phyloP scores from a whole-genome alignment of 2,113 vertebrate genomes.

The Sula dactylatra region DNA sequence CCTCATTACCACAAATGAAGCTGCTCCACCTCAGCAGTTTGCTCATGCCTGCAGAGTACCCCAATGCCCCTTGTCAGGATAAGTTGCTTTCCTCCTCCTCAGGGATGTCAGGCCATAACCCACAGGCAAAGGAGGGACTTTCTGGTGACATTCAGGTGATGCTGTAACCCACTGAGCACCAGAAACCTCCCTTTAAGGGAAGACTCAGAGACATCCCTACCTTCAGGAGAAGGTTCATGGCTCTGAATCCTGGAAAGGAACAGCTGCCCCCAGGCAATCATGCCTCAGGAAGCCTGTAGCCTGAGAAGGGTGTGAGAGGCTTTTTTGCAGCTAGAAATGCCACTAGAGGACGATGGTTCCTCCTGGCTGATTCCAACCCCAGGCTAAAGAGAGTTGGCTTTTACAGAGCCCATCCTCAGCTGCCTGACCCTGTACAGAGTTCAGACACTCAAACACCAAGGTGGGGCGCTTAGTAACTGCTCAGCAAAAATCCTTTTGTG shows the following conservation, averaged over 20 bases:
- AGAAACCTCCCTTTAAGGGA: neutral
- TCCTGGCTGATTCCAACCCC: neutral
- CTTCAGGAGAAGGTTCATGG: neutral
- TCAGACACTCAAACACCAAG: neutral
- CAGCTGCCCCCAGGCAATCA: neutral
- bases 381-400: neutral
- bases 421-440: neutral
- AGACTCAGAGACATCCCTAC: neutral
- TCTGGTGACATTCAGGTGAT: neutral
- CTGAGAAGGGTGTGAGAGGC: neutral
- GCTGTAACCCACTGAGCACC: accelerated
- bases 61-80: neutral
- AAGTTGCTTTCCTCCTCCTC: neutral
- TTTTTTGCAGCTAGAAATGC: neutral
- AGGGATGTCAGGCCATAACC: neutral
- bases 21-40: neutral
- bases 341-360: neutral
- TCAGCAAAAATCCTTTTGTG: neutral
- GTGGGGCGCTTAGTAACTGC: neutral
- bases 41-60: neutral
- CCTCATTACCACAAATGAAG: neutral
- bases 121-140: neutral
- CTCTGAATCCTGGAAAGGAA: neutral
- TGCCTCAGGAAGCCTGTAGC: neutral
- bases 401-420: neutral